Percentiles rank a stretch among this genome's conserved stretches.
These are phyloP conservation scores for Odontomachus brunneus DNA, from an alignment of 1,140 invertebrate species.

Conservation along the genomic window DNA sequence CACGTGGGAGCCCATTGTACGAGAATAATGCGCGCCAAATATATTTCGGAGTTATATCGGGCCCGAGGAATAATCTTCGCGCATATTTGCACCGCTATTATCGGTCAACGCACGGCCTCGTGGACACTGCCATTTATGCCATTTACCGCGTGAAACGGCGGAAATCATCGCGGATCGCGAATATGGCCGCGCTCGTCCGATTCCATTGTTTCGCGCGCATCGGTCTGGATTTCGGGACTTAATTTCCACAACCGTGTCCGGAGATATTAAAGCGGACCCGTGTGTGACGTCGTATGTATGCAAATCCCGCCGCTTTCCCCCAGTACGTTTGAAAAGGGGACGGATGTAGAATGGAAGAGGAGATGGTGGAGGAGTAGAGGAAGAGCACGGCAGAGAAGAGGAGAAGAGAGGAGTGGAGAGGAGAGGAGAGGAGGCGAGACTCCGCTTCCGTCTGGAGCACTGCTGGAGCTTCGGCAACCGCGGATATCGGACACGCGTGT, in stretches of 20 bases:
- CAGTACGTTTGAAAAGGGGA: conserved; percentile 52
- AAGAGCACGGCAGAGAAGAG: background rate
- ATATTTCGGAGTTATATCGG: background rate
- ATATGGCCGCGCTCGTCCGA: conserved; percentile 61
- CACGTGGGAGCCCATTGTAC: no score
- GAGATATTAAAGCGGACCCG: conserved; percentile 82
- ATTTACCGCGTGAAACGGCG: conserved; percentile 64
- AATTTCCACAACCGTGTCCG: conserved; percentile 80
- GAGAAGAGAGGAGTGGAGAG: background rate
- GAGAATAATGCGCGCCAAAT: background rate
- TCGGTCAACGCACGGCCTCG: conserved; percentile 54
- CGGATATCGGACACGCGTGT: conserved; percentile 75
- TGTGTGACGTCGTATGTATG: conserved; percentile 84
- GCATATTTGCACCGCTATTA: conserved; percentile 59
- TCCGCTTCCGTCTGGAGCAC: conserved; percentile 78
- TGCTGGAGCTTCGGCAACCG: conserved; percentile 78
- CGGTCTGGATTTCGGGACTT: conserved; percentile 75
- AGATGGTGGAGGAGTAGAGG: background rate
- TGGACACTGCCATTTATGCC: conserved; percentile 22
- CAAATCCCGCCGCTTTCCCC: conserved; percentile 78
- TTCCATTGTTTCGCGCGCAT: conserved; percentile 66
- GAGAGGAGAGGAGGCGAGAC: conserved; percentile 15
- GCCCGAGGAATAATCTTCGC: conserved; percentile 19
- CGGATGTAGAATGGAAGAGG: conserved; percentile 34
- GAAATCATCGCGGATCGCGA: conserved; percentile 63